Percentiles rank a stretch among this genome's conserved stretches.
Conservation (phyloP, 2,888 invertebrate species). For the Fragum sueziense region DNA sequence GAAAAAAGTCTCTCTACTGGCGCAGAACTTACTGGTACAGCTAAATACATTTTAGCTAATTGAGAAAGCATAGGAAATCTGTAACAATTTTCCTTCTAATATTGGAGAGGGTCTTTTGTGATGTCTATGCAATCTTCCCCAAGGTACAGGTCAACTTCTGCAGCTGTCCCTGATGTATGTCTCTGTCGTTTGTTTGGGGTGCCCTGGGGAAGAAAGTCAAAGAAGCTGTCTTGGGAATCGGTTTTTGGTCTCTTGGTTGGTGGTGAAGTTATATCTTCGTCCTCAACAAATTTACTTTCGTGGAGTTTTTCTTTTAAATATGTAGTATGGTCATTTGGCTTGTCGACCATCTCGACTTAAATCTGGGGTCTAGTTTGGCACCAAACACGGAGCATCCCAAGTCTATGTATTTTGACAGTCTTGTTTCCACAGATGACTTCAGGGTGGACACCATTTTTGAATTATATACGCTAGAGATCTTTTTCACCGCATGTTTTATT, state of each 20-base stretch:
- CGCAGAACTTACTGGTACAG: slow-evolving; percentile 34
- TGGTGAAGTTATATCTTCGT: slow-evolving; percentile 17
- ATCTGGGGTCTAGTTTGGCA: slow-evolving; percentile 32
- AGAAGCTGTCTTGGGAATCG: no score
- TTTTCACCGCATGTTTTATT: slow-evolving; percentile 3
- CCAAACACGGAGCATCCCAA: slow-evolving; percentile 18
- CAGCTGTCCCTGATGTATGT: not conserved
- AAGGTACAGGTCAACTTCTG: slow-evolving; percentile 11
- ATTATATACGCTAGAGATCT: slow-evolving; percentile 24
- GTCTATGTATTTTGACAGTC: slow-evolving; percentile 13
- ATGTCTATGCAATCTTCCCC: slow-evolving; percentile 6
- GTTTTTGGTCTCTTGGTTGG: not conserved
- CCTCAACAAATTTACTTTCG: not conserved
- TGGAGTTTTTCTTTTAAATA: not conserved
- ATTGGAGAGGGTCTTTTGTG: slow-evolving; percentile 17
- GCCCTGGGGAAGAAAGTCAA: slow-evolving; percentile 27
- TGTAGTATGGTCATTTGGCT: not conserved
- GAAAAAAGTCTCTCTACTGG: slow-evolving; percentile 42
- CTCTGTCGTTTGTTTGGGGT: not conserved
- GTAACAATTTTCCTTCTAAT: slow-evolving; percentile 18
- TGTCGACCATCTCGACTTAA: slow-evolving; percentile 28
- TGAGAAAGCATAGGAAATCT: slow-evolving; percentile 16
- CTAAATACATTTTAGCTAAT: slow-evolving; percentile 25
- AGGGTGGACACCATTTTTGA: slow-evolving; percentile 29
- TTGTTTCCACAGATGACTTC: not conserved